Base-by-base conservation (phyloP, 2,888 invertebrate species). In the Erannis defoliaria region DNA sequence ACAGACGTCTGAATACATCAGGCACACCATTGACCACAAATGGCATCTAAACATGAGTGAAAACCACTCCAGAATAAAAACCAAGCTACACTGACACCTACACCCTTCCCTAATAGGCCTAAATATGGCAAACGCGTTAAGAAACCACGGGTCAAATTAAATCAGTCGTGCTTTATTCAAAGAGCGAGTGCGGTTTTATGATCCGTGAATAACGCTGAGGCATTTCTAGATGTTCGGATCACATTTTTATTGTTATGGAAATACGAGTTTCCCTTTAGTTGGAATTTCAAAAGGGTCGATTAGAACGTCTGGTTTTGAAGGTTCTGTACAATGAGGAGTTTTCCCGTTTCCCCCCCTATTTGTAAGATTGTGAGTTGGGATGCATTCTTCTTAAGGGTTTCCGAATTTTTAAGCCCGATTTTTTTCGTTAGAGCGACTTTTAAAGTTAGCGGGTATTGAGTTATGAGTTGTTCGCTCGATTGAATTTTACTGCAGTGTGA, bases 201-300 rank as follows among this genome's bases (percentile, higher is more conserved):
- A 90, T 89, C 93, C 92, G 92, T 91, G 93, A 93, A 93, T 91
- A 92, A 90, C 90, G 88, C 89, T 74, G 85, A 87, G 86, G 90
- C 91, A 90, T 92, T 91, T 89, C 90, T 91, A 90, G 92, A 91
- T 91, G 91, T 90, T 89, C 84, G 89, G 89, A 92, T 90, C 90
- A 90, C 86, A 89, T 92, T 93, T 92, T 93, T 92, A 93, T 93
- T 93, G 93, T 93, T 90, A 93, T 93, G 91, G 90, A 91, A 93
- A 93, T 91, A 86, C 83, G 40, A 51, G 89, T 90, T 92, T 91
- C 83, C 91, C 87, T 90, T 91, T 92, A 93, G 90, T 91, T 90
- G 89, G 90, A 87, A 90, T 91, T 90, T 91, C 90, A 87, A 92
- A 93, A 90, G 91, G 92, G 93, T 86, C 91, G 91, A 91, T 92